These are phyloP conservation scores for Drosophila yooni DNA, from an alignment of 2,888 invertebrate genomes.

Conservation along the genomic window DNA sequence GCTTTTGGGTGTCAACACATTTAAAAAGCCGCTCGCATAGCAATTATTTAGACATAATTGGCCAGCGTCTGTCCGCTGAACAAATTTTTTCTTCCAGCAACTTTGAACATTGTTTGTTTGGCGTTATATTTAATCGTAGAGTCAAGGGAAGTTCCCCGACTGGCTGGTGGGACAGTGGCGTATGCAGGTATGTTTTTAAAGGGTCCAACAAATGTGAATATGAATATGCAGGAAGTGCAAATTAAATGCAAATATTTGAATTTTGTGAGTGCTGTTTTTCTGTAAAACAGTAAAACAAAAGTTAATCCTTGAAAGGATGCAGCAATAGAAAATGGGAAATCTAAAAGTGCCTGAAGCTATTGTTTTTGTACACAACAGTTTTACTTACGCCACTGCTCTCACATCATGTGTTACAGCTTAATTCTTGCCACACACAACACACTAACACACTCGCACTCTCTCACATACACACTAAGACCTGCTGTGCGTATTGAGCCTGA, in stretches of 20 bases:
- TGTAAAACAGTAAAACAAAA: neutral
- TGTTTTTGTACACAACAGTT: too few relatives aligned
- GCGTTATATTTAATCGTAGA: neutral
- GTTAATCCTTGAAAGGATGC: neutral
- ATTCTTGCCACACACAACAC: constrained; percentile 35
- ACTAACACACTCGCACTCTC: constrained; percentile 2
- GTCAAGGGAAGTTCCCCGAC: neutral
- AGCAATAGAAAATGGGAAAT: neutral
- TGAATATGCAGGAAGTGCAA: neutral
- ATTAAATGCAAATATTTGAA: neutral
- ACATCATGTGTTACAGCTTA: constrained; percentile 54
- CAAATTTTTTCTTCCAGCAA: constrained; percentile 27
- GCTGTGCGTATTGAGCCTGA: constrained; percentile 31
- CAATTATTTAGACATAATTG: constrained; percentile 77
- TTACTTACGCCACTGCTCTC: constrained; percentile 21
- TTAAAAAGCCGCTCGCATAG: constrained; percentile 60
- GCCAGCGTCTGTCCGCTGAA: constrained; percentile 38
- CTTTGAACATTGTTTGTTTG: constrained; percentile 30
- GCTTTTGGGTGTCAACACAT: constrained; percentile 62
- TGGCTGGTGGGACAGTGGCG: constrained; percentile 4
- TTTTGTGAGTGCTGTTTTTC: neutral
- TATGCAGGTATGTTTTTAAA: rapidly evolving
- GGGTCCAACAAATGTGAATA: neutral
- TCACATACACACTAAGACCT: constrained; percentile 13
- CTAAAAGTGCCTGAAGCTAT: neutral